Evolutionary conservation across 2,113 vertebrate genomes (phyloP).

Genomic region (Nerophis lumbriciformis): DNA sequence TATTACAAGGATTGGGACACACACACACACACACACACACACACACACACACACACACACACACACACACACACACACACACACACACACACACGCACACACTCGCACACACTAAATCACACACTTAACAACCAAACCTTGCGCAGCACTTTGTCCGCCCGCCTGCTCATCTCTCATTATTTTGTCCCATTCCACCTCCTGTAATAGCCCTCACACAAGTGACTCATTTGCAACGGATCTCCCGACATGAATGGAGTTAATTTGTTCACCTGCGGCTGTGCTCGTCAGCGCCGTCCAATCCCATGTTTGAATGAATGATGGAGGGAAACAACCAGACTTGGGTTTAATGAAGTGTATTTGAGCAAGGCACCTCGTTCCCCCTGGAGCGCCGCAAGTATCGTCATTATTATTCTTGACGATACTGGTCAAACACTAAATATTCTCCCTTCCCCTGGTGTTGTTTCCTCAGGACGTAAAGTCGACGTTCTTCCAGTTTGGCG

Average conservation of each 20-base stretch:
- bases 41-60: not conserved
- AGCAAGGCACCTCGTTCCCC: constrained; percentile 15
- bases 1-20: not conserved
- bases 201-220: constrained; percentile 6
- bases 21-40: not conserved
- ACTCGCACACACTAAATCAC: too few relatives aligned
- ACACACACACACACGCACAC: not conserved
- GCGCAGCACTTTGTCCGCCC: not conserved
- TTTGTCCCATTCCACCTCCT: constrained; percentile 18
- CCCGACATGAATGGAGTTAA: constrained; percentile 27
- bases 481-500: constrained; percentile 97
- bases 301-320: constrained; percentile 22
- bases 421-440: constrained; percentile 10
- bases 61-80: not conserved
- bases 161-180: not conserved
- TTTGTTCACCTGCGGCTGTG: constrained; percentile 47
- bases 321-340: constrained; percentile 37
- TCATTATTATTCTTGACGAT: too few relatives aligned
- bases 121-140: constrained; percentile 2
- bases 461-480: constrained; percentile 85
- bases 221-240: constrained; percentile 22
- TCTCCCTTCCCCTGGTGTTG: not conserved
- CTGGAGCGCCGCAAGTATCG: too few relatives aligned
- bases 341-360: constrained; percentile 59
- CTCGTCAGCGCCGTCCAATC: constrained; percentile 34